Evolutionary conservation across 2,888 invertebrate genomes (phyloP), one percentile per base, ranked within the genome.

Genomic region (Apantesis nais): DNA sequence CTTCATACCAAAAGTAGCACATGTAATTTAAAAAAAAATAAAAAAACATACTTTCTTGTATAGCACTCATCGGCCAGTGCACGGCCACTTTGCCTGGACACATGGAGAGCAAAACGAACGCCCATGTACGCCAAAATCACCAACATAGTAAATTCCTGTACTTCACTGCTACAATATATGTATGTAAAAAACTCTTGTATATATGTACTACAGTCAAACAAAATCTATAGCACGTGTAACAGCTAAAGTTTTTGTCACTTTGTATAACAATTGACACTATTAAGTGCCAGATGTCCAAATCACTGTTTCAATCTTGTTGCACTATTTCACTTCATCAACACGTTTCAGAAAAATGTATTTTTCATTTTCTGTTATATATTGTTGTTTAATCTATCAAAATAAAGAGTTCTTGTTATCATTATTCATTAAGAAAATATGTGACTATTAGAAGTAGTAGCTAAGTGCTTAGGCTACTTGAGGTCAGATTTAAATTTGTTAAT

Each of bases 61-160:
- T 95, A 95, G 85, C 95, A 95, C 88, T 95, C 95, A 80, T 95
- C 90, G 44, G 95, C 95, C 79, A 94, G 89, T 58, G 93, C 93
- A 58, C 93, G 84, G 52, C 89, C 91, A 81, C 92, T 94, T 81
- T 95, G 95, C 85, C 93, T 83, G 77, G 95, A 95, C 89, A 95
- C 92, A 90, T 94, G 90, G 72, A 95, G 88, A 67, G 90, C 93
- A 78, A 94, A 95, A 68, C 95, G 87, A 31, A 95, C 94, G 44
- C 94, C 94, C 74, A 93, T 93, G 74, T 93, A 95, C 29, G 94
- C 95, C 70, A 94, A 84, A 76, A 95, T 93, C 89, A 94, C 94
- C 82, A 95, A 90, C 94, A 95, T 94, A 89, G 88, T 92, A 83
- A 66, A 63, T 14, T 78, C 76, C 71, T 73, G 68, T 85, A 86